Evolutionary conservation across 2,113 vertebrate genomes (phyloP), one percentile per base, ranked within the genome.

Genomic region (Cyanocitta stelleri): DNA sequence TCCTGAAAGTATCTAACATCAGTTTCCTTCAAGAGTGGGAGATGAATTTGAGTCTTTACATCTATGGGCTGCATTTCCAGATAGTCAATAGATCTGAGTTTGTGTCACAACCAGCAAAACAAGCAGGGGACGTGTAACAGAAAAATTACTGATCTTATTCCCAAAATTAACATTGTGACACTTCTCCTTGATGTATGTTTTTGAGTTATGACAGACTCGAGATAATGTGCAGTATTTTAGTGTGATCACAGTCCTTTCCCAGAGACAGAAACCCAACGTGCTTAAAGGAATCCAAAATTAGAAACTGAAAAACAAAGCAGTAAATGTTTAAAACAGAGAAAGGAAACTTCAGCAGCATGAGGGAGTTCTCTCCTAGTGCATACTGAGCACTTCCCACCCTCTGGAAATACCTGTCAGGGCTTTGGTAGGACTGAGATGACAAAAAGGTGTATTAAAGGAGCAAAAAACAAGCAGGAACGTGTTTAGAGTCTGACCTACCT

Each of bases 401-500:
- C 69, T 77, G 88, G 23, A 80, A 84, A 39, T 30, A 9, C 3
- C 3, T 3, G 7, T 5, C 20, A 21, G 41, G 29, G 21, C 52
- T n/a, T 13, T 33, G 52, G 62, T 2, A 13, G 22, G 55, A 56
- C 71, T 29, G 63, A 29, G 58, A 12, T 4, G 16, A 20, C 27
- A 41, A 14, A 24, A 7, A 54, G 43, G 23, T 5, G 18, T 2
- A 11, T 59, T 63, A 33, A 61, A 74, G 51, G 52, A 75, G 61
- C 30, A 49, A 85, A 32, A 7, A 54, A 10, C 9, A 27, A 17
- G 62, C 30, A 71, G 85, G 52, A 32, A n/a, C 59, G 41, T 11
- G 30, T 7, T 1, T 1, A 6, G 2, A 7, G 9, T 1, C 35
- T 52, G 62, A 33, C 23, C 54, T n/a, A 0, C 19, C 35, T 18